phyloP scores from a whole-genome alignment of 2,113 vertebrate genomes.

The Emydocephalus ijimae region DNA sequence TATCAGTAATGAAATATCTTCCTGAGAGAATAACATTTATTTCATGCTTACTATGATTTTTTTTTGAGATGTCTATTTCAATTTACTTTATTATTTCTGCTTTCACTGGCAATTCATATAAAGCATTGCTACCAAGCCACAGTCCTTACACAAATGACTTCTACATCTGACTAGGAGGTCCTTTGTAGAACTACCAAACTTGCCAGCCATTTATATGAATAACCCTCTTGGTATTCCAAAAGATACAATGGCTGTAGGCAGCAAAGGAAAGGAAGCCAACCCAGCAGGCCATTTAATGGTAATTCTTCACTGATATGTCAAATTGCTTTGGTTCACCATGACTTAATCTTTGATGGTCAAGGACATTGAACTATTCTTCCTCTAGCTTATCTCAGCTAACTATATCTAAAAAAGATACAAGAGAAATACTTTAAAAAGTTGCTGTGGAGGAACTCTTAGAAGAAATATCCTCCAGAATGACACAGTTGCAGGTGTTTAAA shows the following conservation, averaged over 20 bases:
- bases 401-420: not conserved
- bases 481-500: not conserved
- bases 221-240: not conserved
- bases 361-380: not conserved
- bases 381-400: not conserved
- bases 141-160: not conserved
- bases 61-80: not conserved
- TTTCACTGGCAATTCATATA: not conserved
- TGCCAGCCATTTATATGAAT: not conserved
- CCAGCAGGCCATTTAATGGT: too few relatives aligned
- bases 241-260: not conserved
- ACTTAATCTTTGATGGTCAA: not conserved
- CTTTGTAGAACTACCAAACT: not conserved
- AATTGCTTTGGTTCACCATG: not conserved
- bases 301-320: not conserved
- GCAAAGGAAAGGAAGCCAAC: not conserved
- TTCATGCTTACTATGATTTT: not conserved
- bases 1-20: not conserved
- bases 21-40: not conserved
- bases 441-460: not conserved
- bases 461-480: not conserved
- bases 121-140: not conserved
- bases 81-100: not conserved
- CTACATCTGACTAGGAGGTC: not conserved
- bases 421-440: not conserved